Base-by-base conservation (phyloP, 2,797 vertebrate genomes). In the Spinus pinus region DNA sequence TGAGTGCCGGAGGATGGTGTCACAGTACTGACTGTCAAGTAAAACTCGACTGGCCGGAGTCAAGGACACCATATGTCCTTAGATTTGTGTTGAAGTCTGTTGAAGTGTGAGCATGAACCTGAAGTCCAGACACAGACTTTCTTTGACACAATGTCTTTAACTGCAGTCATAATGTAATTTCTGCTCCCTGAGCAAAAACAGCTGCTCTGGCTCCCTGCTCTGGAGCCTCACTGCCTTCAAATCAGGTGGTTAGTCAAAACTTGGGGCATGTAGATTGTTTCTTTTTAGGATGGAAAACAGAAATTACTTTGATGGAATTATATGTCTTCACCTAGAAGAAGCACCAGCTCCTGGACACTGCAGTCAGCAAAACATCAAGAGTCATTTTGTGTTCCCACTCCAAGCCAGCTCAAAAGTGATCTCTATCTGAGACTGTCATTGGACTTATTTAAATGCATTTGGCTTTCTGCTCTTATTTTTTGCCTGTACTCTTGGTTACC, bases 31-130 rank as follows among this genome's bases (percentile, higher is more conserved):
- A 80, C 30, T 12, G 10, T 24, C 51, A 35, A 61, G 78, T 89
- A 81, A 82, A 95, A 93, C 65, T 62, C 54, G 83, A 71, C 74
- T 92, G 2, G 0, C 11, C 83, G 88, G 46, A 93, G 86, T 94
- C 84, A 91, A 87, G 47, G 93, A 62, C 69, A 69, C 94, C 86
- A 58, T 81, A 88, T 74, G 92, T 72, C 73, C 82, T 41, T 62
- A 20, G 17, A 28, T 79, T 83, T 69, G 65, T 3, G 3, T 33
- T 65, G 69, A 61, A 81, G 89, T 72, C 39, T 81, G 31, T 44
- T 56, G 19, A 86, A 75, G 73, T 46, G 70, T 80, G 81, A 95
- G 71, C 88, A 42, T 82, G 94, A 93, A 86, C 93, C 90, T 95
- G 71, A 88, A 33, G 39, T 85, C 78, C 86, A 92, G 81, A 58